A percentile compares a stretch with the other conserved stretches of the same genome.
Evolutionary conservation across 2,797 vertebrate species (phyloP).

Genomic region (Urophycis tenuis): DNA sequence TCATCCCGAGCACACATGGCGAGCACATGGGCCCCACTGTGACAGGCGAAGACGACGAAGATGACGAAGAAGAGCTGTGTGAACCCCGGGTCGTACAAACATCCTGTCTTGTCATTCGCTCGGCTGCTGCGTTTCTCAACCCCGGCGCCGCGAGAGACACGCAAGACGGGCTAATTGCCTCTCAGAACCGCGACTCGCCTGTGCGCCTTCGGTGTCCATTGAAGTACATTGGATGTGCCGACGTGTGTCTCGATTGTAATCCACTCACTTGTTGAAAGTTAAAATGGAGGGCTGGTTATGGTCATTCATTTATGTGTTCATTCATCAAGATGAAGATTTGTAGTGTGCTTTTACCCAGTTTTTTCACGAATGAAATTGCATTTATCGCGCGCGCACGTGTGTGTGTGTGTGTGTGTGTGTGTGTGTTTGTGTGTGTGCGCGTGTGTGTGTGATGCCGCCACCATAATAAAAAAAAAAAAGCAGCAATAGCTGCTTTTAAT

Average conservation of each 20-base stretch:
- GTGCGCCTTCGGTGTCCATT: neutral
- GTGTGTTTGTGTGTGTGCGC: neutral
- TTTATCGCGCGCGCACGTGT: too few species aligned
- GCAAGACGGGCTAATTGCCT: neutral
- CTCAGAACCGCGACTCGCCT: neutral
- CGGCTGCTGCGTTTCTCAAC: neutral
- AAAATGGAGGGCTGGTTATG: neutral
- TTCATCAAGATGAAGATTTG: neutral
- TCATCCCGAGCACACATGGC: constrained; percentile 30
- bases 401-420: neutral
- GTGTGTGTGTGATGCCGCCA: neutral
- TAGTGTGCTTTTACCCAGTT: too few species aligned
- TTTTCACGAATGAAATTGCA: too few species aligned
- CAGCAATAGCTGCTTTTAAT: neutral
- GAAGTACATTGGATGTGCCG: neutral
- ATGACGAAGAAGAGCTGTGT: constrained; percentile 1
- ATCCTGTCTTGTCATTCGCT: neutral
- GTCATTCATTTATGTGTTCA: neutral
- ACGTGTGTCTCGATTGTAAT: neutral
- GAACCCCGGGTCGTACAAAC: neutral
- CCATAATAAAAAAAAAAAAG: neutral
- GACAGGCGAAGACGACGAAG: constrained; percentile 1
- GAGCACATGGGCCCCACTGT: constrained; percentile 29
- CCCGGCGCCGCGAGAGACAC: neutral
- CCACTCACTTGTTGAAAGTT: neutral